phyloP scores from a whole-genome alignment of 2,888 invertebrate genomes.

The Drosophila anomalipes region DNA sequence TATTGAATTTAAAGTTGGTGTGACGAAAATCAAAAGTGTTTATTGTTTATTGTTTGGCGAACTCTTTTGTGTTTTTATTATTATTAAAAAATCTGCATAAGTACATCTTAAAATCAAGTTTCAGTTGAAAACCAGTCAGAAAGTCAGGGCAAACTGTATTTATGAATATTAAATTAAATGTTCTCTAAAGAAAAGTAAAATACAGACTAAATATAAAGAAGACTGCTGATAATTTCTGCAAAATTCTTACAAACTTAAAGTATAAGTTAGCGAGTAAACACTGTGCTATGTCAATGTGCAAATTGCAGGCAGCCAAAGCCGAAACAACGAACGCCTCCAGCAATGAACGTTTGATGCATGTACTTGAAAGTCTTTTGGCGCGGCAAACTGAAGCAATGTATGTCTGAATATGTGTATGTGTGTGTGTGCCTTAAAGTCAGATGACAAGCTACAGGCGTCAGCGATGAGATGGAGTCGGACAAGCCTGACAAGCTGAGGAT shows the following conservation, averaged over 20 bases:
- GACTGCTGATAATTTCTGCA: not conserved
- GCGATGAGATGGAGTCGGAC: conserved; percentile 3
- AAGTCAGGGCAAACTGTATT: not conserved
- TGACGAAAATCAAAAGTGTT: not conserved
- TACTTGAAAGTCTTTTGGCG: conserved; percentile 67
- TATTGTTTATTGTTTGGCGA: not conserved
- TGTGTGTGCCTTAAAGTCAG: conserved; percentile 50
- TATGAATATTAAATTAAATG: not conserved
- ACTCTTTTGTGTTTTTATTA: not conserved
- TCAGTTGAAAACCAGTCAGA: not conserved
- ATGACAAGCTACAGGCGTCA: conserved; percentile 53
- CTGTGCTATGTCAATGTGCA: conserved; percentile 6
- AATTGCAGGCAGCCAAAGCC: conserved; percentile 23
- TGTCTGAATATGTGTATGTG: conserved; percentile 8
- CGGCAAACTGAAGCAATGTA: conserved; percentile 25
- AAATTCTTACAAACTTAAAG: not conserved
- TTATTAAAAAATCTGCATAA: not conserved
- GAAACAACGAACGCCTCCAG: conserved; percentile 43
- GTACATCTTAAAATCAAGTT: not conserved
- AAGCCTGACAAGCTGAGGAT: conserved; percentile 52
- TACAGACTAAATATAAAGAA: not conserved
- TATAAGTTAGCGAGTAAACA: not conserved
- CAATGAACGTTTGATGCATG: conserved; percentile 73
- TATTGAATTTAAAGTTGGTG: not conserved
- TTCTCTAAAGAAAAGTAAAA: not conserved